phyloP scores from a whole-genome alignment of 2,113 vertebrate species.

The Antigone vipio region DNA sequence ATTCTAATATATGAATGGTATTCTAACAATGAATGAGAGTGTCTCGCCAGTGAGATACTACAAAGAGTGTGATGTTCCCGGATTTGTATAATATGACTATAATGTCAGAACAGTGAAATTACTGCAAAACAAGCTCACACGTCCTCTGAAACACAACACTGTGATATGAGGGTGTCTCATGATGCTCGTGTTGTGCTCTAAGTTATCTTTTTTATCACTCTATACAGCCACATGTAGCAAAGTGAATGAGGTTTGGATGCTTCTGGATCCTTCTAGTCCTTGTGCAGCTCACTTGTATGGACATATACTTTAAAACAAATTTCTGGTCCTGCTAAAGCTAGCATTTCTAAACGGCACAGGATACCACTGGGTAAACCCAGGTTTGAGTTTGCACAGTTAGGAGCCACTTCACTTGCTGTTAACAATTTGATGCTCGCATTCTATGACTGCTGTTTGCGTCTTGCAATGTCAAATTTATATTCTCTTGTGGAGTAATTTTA shows the following conservation, averaged over 20 bases:
- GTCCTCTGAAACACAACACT: not conserved
- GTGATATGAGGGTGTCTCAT: not conserved
- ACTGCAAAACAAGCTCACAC: not conserved
- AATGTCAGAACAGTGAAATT: not conserved
- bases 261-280: not conserved
- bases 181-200: not conserved
- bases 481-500: conserved; percentile 4
- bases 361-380: not conserved
- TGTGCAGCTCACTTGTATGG: not conserved
- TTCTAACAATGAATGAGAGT: not conserved
- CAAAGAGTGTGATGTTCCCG: not conserved
- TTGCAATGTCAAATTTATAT: not conserved
- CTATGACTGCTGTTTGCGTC: not conserved
- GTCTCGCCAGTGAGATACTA: not conserved
- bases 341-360: not conserved
- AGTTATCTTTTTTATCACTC: not conserved
- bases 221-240: not conserved
- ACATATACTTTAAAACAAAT: not conserved
- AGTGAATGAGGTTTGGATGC: not conserved
- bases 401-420: not conserved
- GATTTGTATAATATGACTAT: not conserved
- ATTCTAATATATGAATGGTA: not conserved
- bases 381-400: not conserved
- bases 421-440: not conserved
- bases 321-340: not conserved